phyloP scores from a whole-genome alignment of 2,113 vertebrate genomes.

The Centropus bengalensis region DNA sequence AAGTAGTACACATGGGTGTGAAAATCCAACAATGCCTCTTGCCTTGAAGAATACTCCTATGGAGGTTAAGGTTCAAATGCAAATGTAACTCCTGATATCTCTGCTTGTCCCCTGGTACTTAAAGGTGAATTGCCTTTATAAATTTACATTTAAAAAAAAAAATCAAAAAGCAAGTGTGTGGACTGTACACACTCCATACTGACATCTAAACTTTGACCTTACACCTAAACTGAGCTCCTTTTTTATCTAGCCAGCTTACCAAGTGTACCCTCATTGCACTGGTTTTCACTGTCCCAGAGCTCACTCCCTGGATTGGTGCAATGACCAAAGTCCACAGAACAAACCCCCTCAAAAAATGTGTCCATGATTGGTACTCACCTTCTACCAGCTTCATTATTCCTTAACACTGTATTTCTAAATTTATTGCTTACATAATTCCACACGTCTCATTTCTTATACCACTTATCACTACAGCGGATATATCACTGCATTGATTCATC shows the following conservation, averaged over 20 bases:
- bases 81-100: neutral
- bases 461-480: neutral
- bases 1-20: neutral
- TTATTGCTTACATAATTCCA: neutral
- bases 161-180: neutral
- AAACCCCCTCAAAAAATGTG: neutral
- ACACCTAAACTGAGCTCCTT: neutral
- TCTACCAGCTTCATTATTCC: neutral
- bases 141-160: neutral
- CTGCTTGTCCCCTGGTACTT: neutral
- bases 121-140: neutral
- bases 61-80: neutral
- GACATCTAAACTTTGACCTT: neutral
- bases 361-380: neutral
- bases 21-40: neutral
- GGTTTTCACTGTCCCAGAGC: neutral
- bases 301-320: neutral
- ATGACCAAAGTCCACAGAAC: neutral
- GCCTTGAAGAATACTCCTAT: neutral
- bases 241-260: neutral
- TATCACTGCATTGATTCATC: neutral
- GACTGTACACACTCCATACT: neutral
- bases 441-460: neutral
- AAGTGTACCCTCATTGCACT: neutral
- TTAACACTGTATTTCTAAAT: neutral